phyloP scores from a whole-genome alignment of 2,888 invertebrate species.

The Cryptocephalus primarius region DNA sequence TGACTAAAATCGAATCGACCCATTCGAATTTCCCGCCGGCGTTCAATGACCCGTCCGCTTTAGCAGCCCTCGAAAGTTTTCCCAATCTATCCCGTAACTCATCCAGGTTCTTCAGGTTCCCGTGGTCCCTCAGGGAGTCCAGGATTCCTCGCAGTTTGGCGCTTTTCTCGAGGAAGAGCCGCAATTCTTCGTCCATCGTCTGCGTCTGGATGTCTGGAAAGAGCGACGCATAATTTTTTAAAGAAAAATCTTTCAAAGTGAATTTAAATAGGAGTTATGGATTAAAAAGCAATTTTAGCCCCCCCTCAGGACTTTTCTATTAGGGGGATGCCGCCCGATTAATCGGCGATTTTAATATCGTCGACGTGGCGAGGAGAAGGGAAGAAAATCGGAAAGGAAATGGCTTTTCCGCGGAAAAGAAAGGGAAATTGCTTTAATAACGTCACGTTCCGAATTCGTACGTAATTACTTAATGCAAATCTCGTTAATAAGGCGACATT shows the following conservation, averaged over 20 bases:
- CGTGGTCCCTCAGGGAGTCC: conserved; percentile 5
- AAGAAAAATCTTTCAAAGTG: conserved; percentile 1
- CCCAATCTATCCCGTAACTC: conserved; percentile 26
- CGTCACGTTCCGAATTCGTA: too few species aligned
- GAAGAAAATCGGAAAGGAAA: too few species aligned
- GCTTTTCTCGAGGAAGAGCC: conserved; percentile 36
- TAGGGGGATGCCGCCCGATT: too few species aligned
- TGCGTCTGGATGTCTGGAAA: conserved; percentile 16
- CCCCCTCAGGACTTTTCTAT: too few species aligned
- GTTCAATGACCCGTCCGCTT: conserved; percentile 51
- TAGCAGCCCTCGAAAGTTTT: conserved; percentile 32
- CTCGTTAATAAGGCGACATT: too few species aligned
- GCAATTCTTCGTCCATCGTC: conserved; percentile 37
- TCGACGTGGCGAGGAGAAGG: too few species aligned
- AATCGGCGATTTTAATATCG: too few species aligned
- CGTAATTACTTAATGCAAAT: too few species aligned
- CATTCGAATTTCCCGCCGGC: conserved; percentile 89
- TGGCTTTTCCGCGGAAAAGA: too few species aligned
- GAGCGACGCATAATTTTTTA: too few species aligned
- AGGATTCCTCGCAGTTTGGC: conserved; percentile 24
- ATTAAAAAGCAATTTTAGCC: too few species aligned
- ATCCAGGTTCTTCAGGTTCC: conserved; percentile 20
- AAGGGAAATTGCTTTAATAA: too few species aligned
- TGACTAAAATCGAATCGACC: conserved; percentile 80
- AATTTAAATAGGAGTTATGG: neutral